Base-by-base conservation (phyloP, 2,113 vertebrate species). In the Ibidorhyncha struthersii region DNA sequence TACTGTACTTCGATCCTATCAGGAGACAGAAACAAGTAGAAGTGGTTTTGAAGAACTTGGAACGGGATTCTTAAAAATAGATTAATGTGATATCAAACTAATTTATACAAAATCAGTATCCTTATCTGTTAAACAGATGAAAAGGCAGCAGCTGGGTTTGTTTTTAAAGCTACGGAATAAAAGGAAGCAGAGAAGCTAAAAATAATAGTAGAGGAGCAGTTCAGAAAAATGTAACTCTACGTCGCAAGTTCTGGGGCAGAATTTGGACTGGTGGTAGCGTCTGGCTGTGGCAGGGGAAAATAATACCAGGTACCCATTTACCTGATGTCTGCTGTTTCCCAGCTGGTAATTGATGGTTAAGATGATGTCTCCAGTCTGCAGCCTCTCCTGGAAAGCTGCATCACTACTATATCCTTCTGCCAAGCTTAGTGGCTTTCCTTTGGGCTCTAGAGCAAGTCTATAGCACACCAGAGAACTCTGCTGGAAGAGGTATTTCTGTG, bases 1-100 rank as follows among this genome's bases (percentile, higher is more conserved):
- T 93, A 11, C 49, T 92, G n/a, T 84, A 38, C 9, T 77, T 85
- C 19, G n/a, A 67, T 77, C 10, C 4, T 62, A 26, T 4, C 15
- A 15, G n/a, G 47, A 78, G 12, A n/a, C 12, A 30, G 15, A 82
- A 77, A 18, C 14, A 61, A 66, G 26, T 20, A 80, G 74, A 79
- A 92, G 41, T 43, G 3, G 6, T 82, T 90, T 58, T 84, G 52
- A 87, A 76, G 22, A 59, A 79, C 16, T 55, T 61, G 30, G 53
- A 76, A 49, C 5, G 38, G 21, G 15, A 27, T 79, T 83, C 22
- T 67, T 85, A 10, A 30, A 56, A 88, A 88, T 7, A 50, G 11
- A 50, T 50, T 83, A 56, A 95, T 83, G 47, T 90, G 15, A 21
- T 92, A 94, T 49, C 79, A 84, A 91, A 94, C 85, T 67, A 80